Evolutionary conservation across 2,797 vertebrate species (phyloP).

Genomic region (Gymnothorax reevesii): DNA sequence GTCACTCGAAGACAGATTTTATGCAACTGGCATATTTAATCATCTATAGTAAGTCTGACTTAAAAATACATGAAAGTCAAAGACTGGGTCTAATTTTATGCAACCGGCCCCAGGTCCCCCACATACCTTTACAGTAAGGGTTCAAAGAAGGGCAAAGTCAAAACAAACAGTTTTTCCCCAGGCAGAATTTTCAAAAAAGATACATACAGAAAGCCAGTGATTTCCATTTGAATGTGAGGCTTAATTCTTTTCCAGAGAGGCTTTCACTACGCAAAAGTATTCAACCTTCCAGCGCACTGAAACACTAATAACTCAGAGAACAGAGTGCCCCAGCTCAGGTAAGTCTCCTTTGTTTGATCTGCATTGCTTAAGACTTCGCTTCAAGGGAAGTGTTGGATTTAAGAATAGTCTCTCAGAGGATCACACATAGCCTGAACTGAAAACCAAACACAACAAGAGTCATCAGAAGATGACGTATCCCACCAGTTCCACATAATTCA

Average conservation of each 20-base stretch:
- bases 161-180: not conserved
- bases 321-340: not conserved
- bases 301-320: not conserved
- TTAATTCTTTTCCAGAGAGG: not conserved
- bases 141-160: not conserved
- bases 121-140: not conserved
- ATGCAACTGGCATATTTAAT: too few relatives aligned
- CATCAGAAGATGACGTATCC: too few relatives aligned
- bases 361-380: not conserved
- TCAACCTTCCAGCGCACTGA: not conserved
- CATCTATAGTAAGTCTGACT: too few relatives aligned
- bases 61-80: too few relatives aligned
- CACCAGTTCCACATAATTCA: too few relatives aligned
- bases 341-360: not conserved
- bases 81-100: too few relatives aligned
- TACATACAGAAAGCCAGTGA: not conserved
- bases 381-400: not conserved
- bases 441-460: too few relatives aligned
- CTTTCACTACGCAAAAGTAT: not conserved
- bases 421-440: not conserved
- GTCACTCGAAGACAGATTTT: too few relatives aligned
- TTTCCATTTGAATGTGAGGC: not conserved
- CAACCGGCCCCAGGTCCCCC: too few relatives aligned
- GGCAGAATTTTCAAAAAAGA: not conserved
- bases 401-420: not conserved